phyloP scores from a whole-genome alignment of 2,888 invertebrate genomes.

The Sympetrum striolatum region DNA sequence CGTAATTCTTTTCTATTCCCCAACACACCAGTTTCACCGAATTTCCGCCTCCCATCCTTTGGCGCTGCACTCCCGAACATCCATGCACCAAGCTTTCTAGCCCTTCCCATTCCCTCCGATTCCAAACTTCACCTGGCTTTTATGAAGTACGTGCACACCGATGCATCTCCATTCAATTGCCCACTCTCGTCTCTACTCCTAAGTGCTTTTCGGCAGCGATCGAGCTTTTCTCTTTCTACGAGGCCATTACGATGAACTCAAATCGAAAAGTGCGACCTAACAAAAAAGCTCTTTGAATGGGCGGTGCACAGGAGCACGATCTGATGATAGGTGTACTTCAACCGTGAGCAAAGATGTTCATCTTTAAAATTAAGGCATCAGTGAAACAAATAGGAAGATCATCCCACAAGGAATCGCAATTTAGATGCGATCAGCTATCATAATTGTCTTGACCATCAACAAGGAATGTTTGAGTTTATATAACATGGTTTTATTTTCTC shows the following conservation, averaged over 20 bases:
- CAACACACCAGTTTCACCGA: neutral
- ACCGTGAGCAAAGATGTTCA: too few relatives aligned
- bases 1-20: neutral
- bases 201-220: neutral
- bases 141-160: neutral
- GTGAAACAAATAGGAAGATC: too few relatives aligned
- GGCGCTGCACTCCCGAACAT: neutral
- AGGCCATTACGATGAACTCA: neutral
- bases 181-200: neutral
- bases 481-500: too few relatives aligned
- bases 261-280: neutral
- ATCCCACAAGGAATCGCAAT: too few relatives aligned
- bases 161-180: neutral
- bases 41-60: neutral
- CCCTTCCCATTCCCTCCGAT: neutral
- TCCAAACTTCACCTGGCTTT: slow-evolving; percentile 9
- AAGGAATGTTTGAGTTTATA: too few relatives aligned
- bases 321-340: too few relatives aligned
- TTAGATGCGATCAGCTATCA: too few relatives aligned
- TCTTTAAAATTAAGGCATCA: too few relatives aligned
- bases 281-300: neutral
- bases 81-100: neutral
- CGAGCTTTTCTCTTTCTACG: neutral
- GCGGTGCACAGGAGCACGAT: too few relatives aligned
- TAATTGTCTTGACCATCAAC: too few relatives aligned